Base-by-base conservation (phyloP, 2,113 vertebrate genomes). In the Ifrita kowaldi region DNA sequence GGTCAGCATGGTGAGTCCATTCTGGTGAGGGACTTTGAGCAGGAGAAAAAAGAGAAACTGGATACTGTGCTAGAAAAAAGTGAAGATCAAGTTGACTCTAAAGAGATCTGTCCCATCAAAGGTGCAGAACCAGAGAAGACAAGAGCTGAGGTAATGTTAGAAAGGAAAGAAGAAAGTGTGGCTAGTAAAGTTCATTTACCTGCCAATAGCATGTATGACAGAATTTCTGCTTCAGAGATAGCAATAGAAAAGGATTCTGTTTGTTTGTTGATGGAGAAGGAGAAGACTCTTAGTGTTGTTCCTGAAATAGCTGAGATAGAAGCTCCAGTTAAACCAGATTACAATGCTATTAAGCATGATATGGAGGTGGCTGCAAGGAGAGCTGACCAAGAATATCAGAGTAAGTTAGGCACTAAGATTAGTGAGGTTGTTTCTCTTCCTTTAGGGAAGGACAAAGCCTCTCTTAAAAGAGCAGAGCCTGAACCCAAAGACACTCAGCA, bases 41-140 rank as follows among this genome's bases (percentile, higher is more conserved):
- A 97, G 71, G 98, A 98, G 44, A 98, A 94, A 68, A 98, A 97
- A 87, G 96, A 98, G 59, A 98, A 98, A 70, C 87, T 98, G 76
- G 98, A 98, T 62, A 98, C 98, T 8, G 97, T 98, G 18, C 57
- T 97, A 88, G 98, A 98, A 96, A 98, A 98, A 95, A 87, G 95
- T 37, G 98, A 98, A 87, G 98, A 98, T 37, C 98, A 97, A 20
- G 12, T 35, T 49, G 97, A 98, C 56, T 90, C 94, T 47, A 98
- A 97, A 93, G 96, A 97, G 23, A 41, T 39, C 27, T 88, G 12
- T 91, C 49, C 68, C 28, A 18, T 77, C 70, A 94, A 96, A 84
- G 88, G 82, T 55, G 53, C 21, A 70, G 97, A 98, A 64, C 64
- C 85, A 30, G 92, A 93, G 68, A 96, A 74, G 65, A 64, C 62